phyloP scores from a whole-genome alignment of 1,140 invertebrate species.

The Ptiloglossa arizonensis region DNA sequence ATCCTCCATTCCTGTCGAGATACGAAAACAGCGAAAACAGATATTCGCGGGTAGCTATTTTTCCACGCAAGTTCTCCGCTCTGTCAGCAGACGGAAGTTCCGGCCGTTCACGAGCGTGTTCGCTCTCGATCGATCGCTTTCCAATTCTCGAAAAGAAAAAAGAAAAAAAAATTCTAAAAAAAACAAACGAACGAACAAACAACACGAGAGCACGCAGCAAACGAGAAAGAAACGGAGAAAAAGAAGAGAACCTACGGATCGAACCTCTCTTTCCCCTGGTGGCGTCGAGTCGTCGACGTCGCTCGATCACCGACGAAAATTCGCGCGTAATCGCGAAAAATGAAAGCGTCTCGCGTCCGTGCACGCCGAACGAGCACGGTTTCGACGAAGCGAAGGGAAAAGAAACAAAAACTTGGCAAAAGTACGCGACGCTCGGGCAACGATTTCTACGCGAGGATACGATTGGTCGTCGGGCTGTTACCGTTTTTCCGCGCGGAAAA shows the following conservation, averaged over 20 bases:
- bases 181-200: neutral
- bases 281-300: neutral
- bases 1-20: constrained; percentile 5
- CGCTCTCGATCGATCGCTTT: constrained; percentile 37
- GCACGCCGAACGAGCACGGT: neutral
- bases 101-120: neutral
- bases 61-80: constrained; percentile 4
- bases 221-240: no score
- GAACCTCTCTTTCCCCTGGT: constrained; percentile 1
- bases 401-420: neutral
- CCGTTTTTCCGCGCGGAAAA: constrained; percentile 10
- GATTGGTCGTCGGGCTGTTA: neutral
- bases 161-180: neutral
- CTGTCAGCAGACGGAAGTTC: constrained; percentile 1
- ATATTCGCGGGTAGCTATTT: constrained; percentile 21
- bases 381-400: neutral
- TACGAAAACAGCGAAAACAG: neutral
- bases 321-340: neutral
- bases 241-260: no score
- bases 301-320: no score
- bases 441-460: neutral
- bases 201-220: neutral
- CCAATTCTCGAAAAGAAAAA: neutral
- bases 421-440: neutral
- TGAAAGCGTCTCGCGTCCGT: constrained; percentile 19